Conservation (phyloP, 2,113 vertebrate genomes). For the Megaceryle maxima region DNA sequence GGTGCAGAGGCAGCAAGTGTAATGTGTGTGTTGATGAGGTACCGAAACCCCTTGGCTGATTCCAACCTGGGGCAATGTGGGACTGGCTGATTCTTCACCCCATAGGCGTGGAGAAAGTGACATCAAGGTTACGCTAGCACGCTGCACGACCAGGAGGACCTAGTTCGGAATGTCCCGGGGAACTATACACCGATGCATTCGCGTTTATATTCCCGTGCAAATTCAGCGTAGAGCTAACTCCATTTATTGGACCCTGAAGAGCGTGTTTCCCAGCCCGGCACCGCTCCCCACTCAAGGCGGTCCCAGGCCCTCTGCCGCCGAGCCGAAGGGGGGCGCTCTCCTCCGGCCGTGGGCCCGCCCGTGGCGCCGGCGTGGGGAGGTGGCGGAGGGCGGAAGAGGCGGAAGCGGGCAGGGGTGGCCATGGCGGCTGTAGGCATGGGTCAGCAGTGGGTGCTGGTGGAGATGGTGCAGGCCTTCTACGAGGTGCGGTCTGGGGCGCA, state of each 20-base stretch:
- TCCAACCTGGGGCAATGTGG: rapidly evolving
- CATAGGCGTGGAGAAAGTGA: rapidly evolving
- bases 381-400: not conserved
- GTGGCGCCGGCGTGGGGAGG: not conserved
- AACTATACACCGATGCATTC: rapidly evolving
- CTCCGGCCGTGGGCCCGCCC: no score
- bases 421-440: constrained; percentile 80
- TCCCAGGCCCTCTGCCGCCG: no score
- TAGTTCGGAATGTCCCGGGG: rapidly evolving
- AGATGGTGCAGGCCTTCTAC: constrained; percentile 95
- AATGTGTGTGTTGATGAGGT: rapidly evolving
- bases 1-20: rapidly evolving
- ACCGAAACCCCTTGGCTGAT: rapidly evolving
- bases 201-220: rapidly evolving
- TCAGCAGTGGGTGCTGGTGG: constrained; percentile 96
- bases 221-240: not conserved
- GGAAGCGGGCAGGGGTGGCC: not conserved
- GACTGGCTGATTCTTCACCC: rapidly evolving
- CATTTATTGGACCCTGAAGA: not conserved
- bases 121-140: rapidly evolving
- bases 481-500: constrained; percentile 75
- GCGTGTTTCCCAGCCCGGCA: rapidly evolving
- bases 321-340: not conserved
- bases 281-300: rapidly evolving
- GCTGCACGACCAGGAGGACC: rapidly evolving